Evolutionary conservation across 1,140 invertebrate genomes (phyloP), one percentile per base, ranked within the genome.

Genomic region (Zaprionus inermis): DNA sequence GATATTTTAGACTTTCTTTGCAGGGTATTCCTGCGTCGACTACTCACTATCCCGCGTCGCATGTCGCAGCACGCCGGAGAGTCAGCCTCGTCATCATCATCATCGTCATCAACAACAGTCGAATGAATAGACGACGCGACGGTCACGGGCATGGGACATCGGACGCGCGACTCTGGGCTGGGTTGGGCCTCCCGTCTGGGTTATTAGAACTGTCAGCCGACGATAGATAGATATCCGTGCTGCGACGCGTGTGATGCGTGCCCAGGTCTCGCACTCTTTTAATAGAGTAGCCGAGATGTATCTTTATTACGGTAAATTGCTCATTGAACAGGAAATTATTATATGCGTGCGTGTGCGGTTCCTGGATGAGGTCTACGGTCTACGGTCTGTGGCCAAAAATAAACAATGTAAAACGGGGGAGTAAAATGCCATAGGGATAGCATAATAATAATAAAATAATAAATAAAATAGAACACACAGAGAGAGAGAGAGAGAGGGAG

Each of bases 311-410:
- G 70, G 70, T 86, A 89, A 89, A 90, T 90, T 91, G 88, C 65
- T 81, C 88, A 90, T 89, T 90, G 88, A 91, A 75, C 88, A 81
- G 88, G 88, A 90, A 90, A 91, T 90, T 90, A 88, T 90, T 91
- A 78, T 78, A 79, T 89, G 82, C 80, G 83, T 80, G 67, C 46
- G 63, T 75, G 66, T 60, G 30, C 28, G 51, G 24, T 28, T 24
- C 51, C 24, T 54, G 51, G 51, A 12, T 22, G 44, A 49, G 44
- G 44, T 49, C 44, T 49, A 49, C 18, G 44, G 44, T 49, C 44
- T 49, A 49, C 18, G 44, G 10, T 18, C 44, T 30, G 22, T 12
- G 18, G 61, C 61, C 22, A 41, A 36, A 69, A 69, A 61, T 57
- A 78, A 30, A 52, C 55, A 68, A 54, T 22, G 34, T 9, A 65